Evolutionary conservation across 2,797 vertebrate species (phyloP), one percentile per base, ranked within the genome.

Genomic region (Perodicticus potto): DNA sequence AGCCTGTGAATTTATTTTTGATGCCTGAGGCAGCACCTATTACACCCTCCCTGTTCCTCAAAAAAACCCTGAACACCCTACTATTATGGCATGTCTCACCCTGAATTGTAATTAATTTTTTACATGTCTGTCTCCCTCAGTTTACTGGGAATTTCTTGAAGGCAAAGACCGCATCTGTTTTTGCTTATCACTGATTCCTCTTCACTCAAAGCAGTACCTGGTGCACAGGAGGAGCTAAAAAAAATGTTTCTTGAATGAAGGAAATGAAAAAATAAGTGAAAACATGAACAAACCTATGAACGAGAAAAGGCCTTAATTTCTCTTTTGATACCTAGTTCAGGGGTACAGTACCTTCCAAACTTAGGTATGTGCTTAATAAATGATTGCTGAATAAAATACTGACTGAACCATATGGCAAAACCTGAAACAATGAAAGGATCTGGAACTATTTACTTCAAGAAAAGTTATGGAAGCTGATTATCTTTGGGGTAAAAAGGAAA

Each of bases 211-310:
- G 7, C 74, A 80, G 74, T 84, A 77, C 87, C 69, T 86, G 78
- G 89, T 40, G 4, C 65, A 86, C 40, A 84, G 70, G 10, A 87
- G 74, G 45, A 95, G 45, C 32, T 53, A 86, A 93, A 90, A 67
- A 72, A 72, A 69, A 22, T 70, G 55, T 34, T 96, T 96, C 74
- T 78, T 69, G 25, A 77, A 81, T 70, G 82, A 97, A 97, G 86
- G 76, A 97, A 97, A 97, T 94, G 80, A 94, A 88, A 92, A 96
- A 84, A 49, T 93, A 96, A 95, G 67, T 96, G 96, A 96, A 94
- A 96, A 95, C 73, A 92, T 84, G 86, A 97, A 91, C 40, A 86
- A 88, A 69, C 16, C 29, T 83, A 86, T 37, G 32, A 61, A 63
- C 55, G 76, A 74, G 23, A 93, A 94, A 85, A 95, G 19, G 57